phyloP scores from a whole-genome alignment of 64 coral and sea anemone genomes.

The Dendronephthya gigantea region DNA sequence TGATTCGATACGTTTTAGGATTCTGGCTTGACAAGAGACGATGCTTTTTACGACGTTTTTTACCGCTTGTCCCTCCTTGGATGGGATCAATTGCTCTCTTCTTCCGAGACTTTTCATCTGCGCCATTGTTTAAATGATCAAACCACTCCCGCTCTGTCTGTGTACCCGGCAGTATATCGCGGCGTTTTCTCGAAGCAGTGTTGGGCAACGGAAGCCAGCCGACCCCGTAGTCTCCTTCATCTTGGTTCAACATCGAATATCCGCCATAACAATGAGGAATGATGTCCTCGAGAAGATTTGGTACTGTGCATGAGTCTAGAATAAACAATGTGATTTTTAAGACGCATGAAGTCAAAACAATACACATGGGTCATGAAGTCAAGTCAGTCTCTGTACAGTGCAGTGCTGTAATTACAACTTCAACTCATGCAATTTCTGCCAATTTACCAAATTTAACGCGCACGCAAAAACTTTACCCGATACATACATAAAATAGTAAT shows the following conservation, averaged over 20 bases:
- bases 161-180: neutral
- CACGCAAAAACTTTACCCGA: no score
- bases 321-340: neutral
- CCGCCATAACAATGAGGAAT: slow-evolving; percentile 33
- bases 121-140: neutral
- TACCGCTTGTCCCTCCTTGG: slow-evolving; percentile 56
- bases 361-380: no score
- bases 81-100: slow-evolving; percentile 70
- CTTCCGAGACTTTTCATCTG: neutral
- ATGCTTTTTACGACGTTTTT: slow-evolving; percentile 50
- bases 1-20: slow-evolving; percentile 53
- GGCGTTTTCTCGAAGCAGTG: neutral
- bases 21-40: neutral
- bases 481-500: no score
- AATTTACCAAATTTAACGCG: no score
- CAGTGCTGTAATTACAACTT: no score
- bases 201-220: slow-evolving; percentile 57
- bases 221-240: slow-evolving; percentile 40
- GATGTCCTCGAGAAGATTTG: neutral
- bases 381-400: no score
- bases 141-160: neutral
- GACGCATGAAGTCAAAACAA: neutral
- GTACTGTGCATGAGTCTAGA: slow-evolving; percentile 23
- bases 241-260: slow-evolving; percentile 35
- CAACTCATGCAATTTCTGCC: no score